A percentile compares a stretch with the other conserved stretches of the same genome.
phyloP scores from a whole-genome alignment of 2,888 invertebrate genomes.

The Ormyrus thymus region DNA sequence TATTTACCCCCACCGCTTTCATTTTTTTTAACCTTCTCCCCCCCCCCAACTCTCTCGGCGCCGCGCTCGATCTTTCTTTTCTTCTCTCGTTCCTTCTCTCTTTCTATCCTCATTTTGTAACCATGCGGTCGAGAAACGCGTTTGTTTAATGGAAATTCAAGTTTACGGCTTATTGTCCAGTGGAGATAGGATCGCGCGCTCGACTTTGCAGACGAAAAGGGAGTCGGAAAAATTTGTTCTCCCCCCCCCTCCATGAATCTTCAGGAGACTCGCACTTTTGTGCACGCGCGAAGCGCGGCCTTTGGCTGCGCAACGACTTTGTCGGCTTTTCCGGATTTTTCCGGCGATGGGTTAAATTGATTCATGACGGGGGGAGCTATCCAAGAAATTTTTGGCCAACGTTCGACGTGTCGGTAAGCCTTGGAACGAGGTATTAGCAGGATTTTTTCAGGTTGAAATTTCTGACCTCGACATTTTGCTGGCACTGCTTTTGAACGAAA shows the following conservation, averaged over 20 bases:
- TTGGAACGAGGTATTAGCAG: no score
- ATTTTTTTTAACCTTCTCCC: not conserved
- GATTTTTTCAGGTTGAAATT: no score
- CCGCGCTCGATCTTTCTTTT: not conserved
- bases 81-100: not conserved
- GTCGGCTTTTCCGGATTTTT: conserved; percentile 20
- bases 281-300: no score
- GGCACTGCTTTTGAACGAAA: no score
- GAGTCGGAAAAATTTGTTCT: conserved; percentile 35
- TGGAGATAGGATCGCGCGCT: conserved; percentile 51
- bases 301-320: not conserved
- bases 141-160: conserved; percentile 59
- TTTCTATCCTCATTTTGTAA: not conserved
- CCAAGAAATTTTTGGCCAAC: conserved; percentile 23
- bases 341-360: conserved; percentile 19
- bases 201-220: conserved; percentile 25
- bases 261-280: no score
- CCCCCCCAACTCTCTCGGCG: not conserved
- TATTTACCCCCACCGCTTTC: conserved; percentile 8
- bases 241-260: not conserved
- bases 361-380: conserved; percentile 25
- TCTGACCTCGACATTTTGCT: no score
- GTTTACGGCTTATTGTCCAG: conserved; percentile 58
- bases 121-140: conserved; percentile 20
- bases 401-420: no score